Conservation (phyloP, 2,797 vertebrate genomes). For the Alcedo atthis region DNA sequence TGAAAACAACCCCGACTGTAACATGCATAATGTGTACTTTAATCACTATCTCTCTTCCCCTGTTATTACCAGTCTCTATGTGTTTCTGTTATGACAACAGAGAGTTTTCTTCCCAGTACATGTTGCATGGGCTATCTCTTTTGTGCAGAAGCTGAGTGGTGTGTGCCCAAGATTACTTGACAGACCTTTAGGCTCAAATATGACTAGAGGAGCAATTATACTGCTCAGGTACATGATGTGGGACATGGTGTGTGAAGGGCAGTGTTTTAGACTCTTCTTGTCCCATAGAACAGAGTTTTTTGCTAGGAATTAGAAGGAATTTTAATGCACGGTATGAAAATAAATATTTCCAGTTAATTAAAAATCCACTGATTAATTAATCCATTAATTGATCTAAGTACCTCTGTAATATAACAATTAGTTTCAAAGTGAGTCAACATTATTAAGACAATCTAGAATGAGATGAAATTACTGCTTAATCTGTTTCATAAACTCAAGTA, state of each 20-base stretch:
- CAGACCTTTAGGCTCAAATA: not conserved
- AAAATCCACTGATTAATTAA: not conserved
- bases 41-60: not conserved
- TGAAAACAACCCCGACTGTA: not conserved
- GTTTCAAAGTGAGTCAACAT: slow-evolving; percentile 8
- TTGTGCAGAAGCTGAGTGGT: not conserved
- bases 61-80: not conserved
- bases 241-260: not conserved
- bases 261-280: not conserved
- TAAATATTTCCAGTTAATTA: not conserved
- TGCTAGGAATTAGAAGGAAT: not conserved
- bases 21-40: not conserved
- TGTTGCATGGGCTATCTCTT: not conserved
- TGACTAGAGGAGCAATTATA: not conserved
- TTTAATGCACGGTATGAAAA: not conserved
- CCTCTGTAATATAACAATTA: not conserved
- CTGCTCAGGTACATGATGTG: not conserved
- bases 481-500: slow-evolving; percentile 1
- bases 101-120: not conserved
- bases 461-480: not conserved
- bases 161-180: not conserved
- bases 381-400: not conserved
- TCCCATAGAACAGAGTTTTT: not conserved
- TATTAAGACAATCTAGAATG: not conserved
- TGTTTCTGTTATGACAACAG: not conserved